These are phyloP conservation scores for Dermochelys coriacea DNA, from an alignment of 2,797 vertebrate genomes.

Conservation along the genomic window DNA sequence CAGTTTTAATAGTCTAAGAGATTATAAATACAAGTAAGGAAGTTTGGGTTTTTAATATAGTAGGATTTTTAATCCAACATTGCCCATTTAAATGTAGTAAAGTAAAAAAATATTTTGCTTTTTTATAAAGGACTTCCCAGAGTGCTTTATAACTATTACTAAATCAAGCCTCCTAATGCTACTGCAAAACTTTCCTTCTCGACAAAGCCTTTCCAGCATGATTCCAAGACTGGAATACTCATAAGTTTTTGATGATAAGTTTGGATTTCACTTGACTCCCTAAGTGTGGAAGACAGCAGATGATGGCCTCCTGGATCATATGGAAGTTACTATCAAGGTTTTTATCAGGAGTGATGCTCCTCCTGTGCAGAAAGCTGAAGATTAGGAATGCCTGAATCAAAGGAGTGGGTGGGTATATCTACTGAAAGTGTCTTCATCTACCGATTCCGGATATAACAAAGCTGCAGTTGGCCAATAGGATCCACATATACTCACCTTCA, in stretches of 20 bases:
- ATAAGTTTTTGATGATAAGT: not conserved
- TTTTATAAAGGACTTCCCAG: not conserved
- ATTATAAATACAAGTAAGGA: not conserved
- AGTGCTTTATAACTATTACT: constrained; percentile 10
- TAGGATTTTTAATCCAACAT: not conserved
- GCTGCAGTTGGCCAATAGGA: too few relatives aligned
- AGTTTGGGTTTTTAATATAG: not conserved
- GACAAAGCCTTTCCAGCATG: not conserved
- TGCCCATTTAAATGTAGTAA: not conserved
- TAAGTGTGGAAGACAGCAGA: not conserved
- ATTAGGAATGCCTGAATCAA: not conserved
- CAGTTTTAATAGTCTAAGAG: not conserved
- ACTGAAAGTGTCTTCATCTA: too few relatives aligned
- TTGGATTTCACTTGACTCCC: not conserved
- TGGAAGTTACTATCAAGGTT: not conserved
- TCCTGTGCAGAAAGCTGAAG: not conserved
- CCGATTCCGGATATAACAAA: too few relatives aligned
- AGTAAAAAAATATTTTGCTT: not conserved
- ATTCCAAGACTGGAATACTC: not conserved
- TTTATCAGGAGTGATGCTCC: not conserved
- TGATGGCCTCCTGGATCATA: too few relatives aligned
- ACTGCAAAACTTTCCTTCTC: not conserved
- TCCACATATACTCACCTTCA: too few relatives aligned
- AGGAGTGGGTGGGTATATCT: not conserved
- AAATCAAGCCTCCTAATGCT: not conserved